Percentiles rank a stretch among this genome's conserved stretches.
Conservation (phyloP, 2,113 vertebrate genomes). For the Typhlomys cinereus region DNA sequence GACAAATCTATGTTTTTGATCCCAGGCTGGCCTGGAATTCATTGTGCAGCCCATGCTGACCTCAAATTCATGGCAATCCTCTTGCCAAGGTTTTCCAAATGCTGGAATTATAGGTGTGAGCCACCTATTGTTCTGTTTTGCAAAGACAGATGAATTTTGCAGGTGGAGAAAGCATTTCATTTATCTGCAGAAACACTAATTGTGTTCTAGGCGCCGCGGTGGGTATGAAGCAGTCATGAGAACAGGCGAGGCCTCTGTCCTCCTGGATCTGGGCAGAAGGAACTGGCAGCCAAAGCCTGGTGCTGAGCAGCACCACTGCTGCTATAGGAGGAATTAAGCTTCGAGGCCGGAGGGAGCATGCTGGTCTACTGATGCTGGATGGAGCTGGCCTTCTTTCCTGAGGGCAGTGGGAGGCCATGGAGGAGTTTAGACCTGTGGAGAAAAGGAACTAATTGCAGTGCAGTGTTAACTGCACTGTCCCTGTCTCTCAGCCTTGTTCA, state of each 20-base stretch:
- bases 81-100: background rate
- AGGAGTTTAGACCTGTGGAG: background rate
- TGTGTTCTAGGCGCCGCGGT: too few species aligned
- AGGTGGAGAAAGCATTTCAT: background rate
- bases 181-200: background rate
- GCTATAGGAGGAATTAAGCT: background rate
- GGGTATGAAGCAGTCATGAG: too few species aligned
- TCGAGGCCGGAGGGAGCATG: background rate
- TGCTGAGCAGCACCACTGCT: background rate
- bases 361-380: background rate
- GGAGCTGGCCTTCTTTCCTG: background rate
- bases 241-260: background rate
- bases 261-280: background rate
- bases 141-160: background rate
- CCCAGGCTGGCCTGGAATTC: background rate
- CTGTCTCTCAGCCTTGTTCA: background rate
- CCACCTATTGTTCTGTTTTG: background rate
- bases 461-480: background rate
- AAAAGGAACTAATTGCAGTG: background rate
- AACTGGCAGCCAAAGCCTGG: background rate
- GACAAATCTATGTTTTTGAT: too few species aligned
- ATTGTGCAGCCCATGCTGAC: background rate
- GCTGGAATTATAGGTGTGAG: background rate
- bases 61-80: background rate
- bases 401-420: too few species aligned